Evolutionary conservation across 1,140 invertebrate species (phyloP).

Genomic region (Zeugodacus cucurbitae): DNA sequence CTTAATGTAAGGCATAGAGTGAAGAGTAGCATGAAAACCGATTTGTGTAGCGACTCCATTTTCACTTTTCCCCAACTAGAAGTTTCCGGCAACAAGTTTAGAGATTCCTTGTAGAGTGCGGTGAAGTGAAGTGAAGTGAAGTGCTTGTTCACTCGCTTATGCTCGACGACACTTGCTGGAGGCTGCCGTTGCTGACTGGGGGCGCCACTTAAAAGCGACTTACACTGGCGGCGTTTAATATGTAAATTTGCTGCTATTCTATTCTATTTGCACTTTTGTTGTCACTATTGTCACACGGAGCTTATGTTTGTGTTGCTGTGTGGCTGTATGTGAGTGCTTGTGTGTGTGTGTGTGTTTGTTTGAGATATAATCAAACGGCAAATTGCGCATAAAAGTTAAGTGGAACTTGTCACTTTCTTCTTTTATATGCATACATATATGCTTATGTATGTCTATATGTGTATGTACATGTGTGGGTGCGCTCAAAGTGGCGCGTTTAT

Average conservation of each 20-base stretch:
- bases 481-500: not conserved
- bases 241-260: not conserved
- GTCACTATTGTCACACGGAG: not conserved
- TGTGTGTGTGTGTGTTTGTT: not conserved
- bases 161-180: not conserved
- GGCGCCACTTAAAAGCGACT: not conserved
- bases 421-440: not conserved
- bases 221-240: not conserved
- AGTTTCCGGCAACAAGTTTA: constrained; percentile 4
- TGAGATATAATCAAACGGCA: not conserved
- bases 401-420: not conserved
- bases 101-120: not conserved
- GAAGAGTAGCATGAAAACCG: not conserved
- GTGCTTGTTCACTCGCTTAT: not conserved
- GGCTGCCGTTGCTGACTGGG: not conserved
- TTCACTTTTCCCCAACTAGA: not conserved
- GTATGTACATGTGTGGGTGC: not conserved
- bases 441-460: not conserved
- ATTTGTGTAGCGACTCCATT: not conserved
- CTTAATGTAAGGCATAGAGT: constrained; percentile 37
- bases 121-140: not conserved
- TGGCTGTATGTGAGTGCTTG: not conserved
- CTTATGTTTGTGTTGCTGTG: not conserved
- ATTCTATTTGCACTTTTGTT: not conserved
- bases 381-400: not conserved